Conservation (phyloP, 2,888 invertebrate species). For the Stratiomys singularior region DNA sequence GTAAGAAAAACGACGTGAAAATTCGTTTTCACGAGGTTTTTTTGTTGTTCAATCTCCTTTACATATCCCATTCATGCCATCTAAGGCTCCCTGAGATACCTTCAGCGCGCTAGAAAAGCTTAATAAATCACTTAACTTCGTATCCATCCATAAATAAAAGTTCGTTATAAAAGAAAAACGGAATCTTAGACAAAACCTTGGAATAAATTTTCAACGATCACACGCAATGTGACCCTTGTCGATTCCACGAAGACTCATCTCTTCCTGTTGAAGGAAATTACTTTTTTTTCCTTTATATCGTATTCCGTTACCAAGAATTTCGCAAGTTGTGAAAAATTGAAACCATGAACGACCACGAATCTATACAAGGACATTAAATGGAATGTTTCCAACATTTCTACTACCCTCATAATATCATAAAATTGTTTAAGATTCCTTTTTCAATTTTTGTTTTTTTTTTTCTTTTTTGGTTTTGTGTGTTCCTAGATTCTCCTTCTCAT, state of each 20-base stretch:
- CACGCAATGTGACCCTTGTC: neutral
- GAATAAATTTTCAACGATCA: neutral
- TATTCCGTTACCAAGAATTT: neutral
- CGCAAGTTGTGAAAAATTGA: slow-evolving; percentile 8
- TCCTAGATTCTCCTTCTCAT: slow-evolving; percentile 47
- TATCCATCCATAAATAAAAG: neutral
- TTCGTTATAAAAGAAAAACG: neutral
- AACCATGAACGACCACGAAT: neutral
- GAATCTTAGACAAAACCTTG: neutral
- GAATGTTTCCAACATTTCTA: neutral
- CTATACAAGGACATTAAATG: neutral
- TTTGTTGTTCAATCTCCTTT: neutral
- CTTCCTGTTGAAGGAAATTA: neutral
- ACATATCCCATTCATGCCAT: neutral
- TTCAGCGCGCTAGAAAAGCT: neutral
- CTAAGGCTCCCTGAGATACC: neutral
- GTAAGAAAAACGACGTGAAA: neutral
- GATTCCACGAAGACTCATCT: neutral
- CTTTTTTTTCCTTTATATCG: neutral
- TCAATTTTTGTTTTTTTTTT: slow-evolving; percentile 18
- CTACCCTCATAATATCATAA: neutral
- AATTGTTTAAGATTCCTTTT: neutral
- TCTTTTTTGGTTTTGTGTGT: too few relatives aligned
- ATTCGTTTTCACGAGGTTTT: neutral
- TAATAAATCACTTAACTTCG: slow-evolving; percentile 7